A percentile compares a stretch with the other conserved stretches of the same genome.
Evolutionary conservation across 2,113 vertebrate species (phyloP).

Genomic region (Lathamus discolor): DNA sequence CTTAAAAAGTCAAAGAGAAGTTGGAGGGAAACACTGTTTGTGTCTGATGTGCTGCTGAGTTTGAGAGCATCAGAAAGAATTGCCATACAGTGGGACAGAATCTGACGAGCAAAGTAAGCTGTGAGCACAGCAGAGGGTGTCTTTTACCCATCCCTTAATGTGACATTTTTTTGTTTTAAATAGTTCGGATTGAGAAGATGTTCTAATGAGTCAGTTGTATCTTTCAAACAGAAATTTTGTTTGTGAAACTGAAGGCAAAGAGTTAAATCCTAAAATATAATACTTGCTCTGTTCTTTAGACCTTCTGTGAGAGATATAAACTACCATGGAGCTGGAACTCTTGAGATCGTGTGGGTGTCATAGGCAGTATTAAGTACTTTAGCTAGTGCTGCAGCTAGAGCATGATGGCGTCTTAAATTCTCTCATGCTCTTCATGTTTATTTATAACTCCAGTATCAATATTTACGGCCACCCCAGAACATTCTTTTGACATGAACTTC

Average conservation of each 20-base stretch:
- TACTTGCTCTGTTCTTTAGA: neutral
- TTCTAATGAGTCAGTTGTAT: neutral
- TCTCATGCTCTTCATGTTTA: slow-evolving; percentile 26
- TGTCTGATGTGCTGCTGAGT: neutral
- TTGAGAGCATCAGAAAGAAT: neutral
- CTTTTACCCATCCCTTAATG: neutral
- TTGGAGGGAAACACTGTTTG: neutral
- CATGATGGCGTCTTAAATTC: neutral
- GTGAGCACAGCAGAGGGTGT: fast-evolving
- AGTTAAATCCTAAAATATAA: neutral
- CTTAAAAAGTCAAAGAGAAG: neutral
- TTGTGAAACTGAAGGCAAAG: neutral
- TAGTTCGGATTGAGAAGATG: neutral
- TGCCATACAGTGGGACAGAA: neutral
- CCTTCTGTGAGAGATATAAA: neutral
- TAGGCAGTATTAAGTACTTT: neutral
- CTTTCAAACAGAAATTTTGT: neutral
- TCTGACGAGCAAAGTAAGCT: neutral
- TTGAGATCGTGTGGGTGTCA: neutral
- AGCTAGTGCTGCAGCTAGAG: neutral
- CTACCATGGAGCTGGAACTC: neutral
- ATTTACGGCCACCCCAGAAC: slow-evolving; percentile 15
- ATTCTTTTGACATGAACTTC: neutral
- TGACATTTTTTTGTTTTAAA: neutral
- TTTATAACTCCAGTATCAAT: slow-evolving; percentile 46